These are phyloP conservation scores for Cydia fagiglandana DNA, from an alignment of 1,140 invertebrate species.

Conservation along the genomic window DNA sequence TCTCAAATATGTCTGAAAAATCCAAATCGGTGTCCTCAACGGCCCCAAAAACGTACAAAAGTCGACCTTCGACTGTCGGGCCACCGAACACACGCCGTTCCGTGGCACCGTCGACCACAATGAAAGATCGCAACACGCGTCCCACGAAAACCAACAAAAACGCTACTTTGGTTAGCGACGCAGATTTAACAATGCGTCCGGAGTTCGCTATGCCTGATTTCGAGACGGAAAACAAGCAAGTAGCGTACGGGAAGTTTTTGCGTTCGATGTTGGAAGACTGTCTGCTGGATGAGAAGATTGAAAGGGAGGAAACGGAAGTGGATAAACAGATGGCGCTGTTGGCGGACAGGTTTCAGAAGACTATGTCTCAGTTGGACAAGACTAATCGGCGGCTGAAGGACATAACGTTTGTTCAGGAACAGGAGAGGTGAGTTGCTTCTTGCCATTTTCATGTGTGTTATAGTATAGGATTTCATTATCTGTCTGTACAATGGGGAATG, in stretches of 20 bases:
- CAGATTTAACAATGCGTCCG: conserved; percentile 49
- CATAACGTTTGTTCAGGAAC: conserved; percentile 70
- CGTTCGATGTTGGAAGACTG: conserved; percentile 63
- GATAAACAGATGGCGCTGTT: conserved; percentile 66
- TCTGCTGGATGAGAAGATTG: conserved; percentile 64
- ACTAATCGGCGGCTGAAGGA: conserved; percentile 65
- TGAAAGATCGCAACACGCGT: conserved; percentile 41
- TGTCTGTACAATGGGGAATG: too few species aligned
- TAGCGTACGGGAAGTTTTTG: conserved; percentile 61
- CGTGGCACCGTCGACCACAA: conserved; percentile 8
- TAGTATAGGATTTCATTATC: too few species aligned
- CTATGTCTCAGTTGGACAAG: conserved; percentile 61
- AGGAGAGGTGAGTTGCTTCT: conserved; percentile 61
- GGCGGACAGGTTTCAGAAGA: conserved; percentile 64
- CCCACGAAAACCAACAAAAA: conserved; percentile 45
- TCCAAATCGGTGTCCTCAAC: conserved; percentile 48
- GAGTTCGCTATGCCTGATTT: conserved; percentile 50
- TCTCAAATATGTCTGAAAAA: conserved; percentile 54
- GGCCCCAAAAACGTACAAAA: conserved; percentile 40
- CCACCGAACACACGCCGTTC: conserved; percentile 31
- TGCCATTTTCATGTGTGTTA: too few species aligned
- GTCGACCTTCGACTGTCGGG: conserved; percentile 41
- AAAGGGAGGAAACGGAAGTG: conserved; percentile 59
- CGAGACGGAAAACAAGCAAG: conserved; percentile 50
- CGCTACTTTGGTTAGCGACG: conserved; percentile 41